Percentiles rank a stretch among this genome's conserved stretches.
These are phyloP conservation scores for Nycticorax nycticorax DNA, from an alignment of 2,113 vertebrate species.

Conservation along the genomic window DNA sequence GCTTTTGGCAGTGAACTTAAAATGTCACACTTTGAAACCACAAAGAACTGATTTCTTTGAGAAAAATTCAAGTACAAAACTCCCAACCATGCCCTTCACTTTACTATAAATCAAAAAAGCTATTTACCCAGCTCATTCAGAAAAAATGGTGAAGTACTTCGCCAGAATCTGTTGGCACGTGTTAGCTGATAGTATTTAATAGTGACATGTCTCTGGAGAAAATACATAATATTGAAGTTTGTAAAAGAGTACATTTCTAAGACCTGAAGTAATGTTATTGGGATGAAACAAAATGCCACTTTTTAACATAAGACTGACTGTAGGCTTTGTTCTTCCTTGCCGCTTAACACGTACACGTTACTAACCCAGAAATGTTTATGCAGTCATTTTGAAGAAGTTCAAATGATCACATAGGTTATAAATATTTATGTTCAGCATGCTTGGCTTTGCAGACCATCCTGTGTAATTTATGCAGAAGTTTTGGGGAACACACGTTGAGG, in stretches of 20 bases:
- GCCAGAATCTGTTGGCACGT: not conserved
- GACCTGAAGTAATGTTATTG: not conserved
- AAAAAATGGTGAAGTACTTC: slow-evolving; percentile 1
- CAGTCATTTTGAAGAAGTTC: not conserved
- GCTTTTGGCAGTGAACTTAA: slow-evolving; percentile 10
- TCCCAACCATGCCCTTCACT: not conserved
- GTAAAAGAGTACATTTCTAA: not conserved
- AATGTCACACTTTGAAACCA: not conserved
- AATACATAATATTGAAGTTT: not conserved
- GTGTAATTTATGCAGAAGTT: not conserved
- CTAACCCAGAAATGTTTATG: not conserved
- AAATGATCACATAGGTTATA: not conserved
- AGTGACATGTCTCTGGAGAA: not conserved
- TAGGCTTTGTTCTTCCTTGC: not conserved
- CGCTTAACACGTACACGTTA: not conserved
- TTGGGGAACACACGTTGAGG: not conserved
- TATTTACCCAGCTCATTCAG: not conserved
- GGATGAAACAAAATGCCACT: not conserved
- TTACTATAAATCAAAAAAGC: not conserved
- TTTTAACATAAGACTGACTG: not conserved
- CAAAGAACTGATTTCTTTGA: not conserved
- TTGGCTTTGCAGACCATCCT: not conserved
- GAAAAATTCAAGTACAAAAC: not conserved
- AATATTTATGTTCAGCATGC: not conserved
- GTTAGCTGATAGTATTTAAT: not conserved